Percentiles rank a stretch among this genome's conserved stretches.
Conservation (phyloP, 1,140 invertebrate genomes). For the Lasioglossum baleicum region DNA sequence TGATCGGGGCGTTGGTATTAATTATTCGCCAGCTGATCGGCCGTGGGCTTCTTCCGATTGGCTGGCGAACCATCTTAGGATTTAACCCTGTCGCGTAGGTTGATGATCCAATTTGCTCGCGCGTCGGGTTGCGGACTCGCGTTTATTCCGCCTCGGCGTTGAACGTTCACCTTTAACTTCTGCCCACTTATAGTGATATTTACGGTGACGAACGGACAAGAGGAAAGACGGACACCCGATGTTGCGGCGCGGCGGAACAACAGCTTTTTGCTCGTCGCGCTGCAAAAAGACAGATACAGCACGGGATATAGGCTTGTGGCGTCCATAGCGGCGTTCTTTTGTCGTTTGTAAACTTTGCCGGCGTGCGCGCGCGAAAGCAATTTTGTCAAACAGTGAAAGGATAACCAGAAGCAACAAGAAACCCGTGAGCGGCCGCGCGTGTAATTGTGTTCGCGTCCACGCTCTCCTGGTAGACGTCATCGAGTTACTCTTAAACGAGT, state of each 20-base stretch:
- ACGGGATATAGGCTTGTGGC: neutral
- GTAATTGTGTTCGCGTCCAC: neutral
- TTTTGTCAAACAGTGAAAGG: neutral
- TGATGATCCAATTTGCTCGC: neutral
- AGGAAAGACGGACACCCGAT: neutral
- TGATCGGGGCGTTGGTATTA: too few species aligned
- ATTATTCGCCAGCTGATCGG: neutral
- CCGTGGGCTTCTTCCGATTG: neutral
- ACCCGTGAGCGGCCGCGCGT: neutral
- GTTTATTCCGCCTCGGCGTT: conserved; percentile 8
- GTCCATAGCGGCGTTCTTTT: neutral
- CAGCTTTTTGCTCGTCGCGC: neutral
- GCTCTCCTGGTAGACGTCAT: neutral
- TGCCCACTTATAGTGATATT: neutral
- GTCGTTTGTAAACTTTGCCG: neutral
- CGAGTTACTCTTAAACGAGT: too few species aligned
- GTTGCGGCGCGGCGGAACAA: neutral
- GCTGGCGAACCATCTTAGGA: neutral
- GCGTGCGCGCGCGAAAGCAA: neutral
- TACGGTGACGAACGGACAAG: neutral
- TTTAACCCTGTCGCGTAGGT: neutral
- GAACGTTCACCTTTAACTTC: conserved; percentile 23
- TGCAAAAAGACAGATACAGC: neutral
- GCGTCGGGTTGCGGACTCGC: neutral
- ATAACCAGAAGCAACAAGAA: neutral